A percentile compares a stretch with the other conserved stretches of the same genome.
Conservation (phyloP, 2,797 vertebrate genomes). For the Salarias fasciatus region DNA sequence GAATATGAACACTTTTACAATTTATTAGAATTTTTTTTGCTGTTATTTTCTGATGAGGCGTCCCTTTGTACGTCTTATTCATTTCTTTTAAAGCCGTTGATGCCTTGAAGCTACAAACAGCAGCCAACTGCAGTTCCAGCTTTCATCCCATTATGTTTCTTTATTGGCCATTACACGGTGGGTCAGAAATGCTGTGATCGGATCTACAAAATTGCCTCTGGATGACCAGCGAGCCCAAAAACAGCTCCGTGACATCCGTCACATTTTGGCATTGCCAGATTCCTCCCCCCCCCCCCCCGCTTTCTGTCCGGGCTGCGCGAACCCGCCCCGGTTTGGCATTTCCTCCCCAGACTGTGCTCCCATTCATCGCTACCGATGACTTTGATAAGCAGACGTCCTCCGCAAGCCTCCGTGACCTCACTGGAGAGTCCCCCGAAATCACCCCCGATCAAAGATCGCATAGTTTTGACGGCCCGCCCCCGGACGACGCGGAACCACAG, state of each 20-base stretch:
- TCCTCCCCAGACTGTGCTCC: conserved; percentile 76
- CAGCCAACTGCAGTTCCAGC: not conserved
- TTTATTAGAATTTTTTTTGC: too few species aligned
- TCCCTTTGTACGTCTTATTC: too few species aligned
- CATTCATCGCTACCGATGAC: conserved; percentile 79
- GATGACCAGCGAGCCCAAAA: conserved; percentile 21
- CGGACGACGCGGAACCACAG: conserved; percentile 55
- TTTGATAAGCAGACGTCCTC: conserved; percentile 74
- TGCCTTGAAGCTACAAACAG: conserved; percentile 1
- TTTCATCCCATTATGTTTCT: conserved; percentile 7
- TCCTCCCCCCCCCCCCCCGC: not conserved
- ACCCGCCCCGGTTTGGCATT: conserved; percentile 66
- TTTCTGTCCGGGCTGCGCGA: conserved; percentile 25
- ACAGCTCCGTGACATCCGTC: conserved; percentile 47
- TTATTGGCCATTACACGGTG: conserved; percentile 8
- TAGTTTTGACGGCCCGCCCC: conserved; percentile 54
- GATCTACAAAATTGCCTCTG: conserved; percentile 30
- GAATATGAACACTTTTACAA: too few species aligned
- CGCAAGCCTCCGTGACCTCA: conserved; percentile 69
- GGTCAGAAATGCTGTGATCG: conserved; percentile 38
- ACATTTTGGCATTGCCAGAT: conserved; percentile 34
- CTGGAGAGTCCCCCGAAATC: conserved; percentile 63
- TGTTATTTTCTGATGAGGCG: too few species aligned
- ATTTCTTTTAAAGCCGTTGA: too few species aligned
- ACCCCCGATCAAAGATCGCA: conserved; percentile 65